Base-by-base conservation (phyloP, 1,140 invertebrate species). In the Euschistus heros region DNA sequence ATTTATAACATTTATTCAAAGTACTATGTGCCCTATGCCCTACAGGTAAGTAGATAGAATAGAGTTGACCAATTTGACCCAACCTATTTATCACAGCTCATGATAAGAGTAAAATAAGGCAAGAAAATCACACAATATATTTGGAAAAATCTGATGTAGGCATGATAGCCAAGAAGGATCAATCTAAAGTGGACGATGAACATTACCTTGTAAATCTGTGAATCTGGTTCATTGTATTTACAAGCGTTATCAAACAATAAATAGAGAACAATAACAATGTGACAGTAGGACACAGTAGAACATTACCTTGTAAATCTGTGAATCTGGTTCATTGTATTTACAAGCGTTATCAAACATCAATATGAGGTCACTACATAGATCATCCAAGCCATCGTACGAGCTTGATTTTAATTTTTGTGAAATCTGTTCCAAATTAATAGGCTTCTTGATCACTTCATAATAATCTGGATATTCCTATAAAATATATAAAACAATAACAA, bases 181-280 rank as follows among this genome's bases (percentile, higher is more conserved):
- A n/a, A n/a, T n/a, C n/a, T n/a, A n/a, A n/a, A n/a, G 3, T 6
- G 33, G 13, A 37, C 10, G 13, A 37, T 37, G 33, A 13, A 10
- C 33, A 10, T 37, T 37, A 37, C 33, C 33, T 37, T 37, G 10
- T 37, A 37, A 10, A 37, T 37, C 74, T 96, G 91, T 0, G 95
- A 98, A 75, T 98, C 95, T 0, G 97, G 96, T 75, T 99, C 97
- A 76, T 99, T 99, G 75, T 97, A 99, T 78, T 97, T 97, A 79
- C 94, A 98, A 27, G 96, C 97, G 76, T 99, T 99, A 72, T 99
- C 95, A 76, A 99, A 96, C 93, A 99, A n/a, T n/a, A n/a, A n/a
- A n/a, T n/a, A n/a, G n/a, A n/a, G n/a, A n/a, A n/a, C n/a, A n/a
- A n/a, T n/a, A n/a, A n/a, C n/a, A n/a, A n/a, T n/a, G n/a, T n/a